Evolutionary conservation across 2,113 vertebrate genomes (phyloP).

Genomic region (Triplophysa tibetana): DNA sequence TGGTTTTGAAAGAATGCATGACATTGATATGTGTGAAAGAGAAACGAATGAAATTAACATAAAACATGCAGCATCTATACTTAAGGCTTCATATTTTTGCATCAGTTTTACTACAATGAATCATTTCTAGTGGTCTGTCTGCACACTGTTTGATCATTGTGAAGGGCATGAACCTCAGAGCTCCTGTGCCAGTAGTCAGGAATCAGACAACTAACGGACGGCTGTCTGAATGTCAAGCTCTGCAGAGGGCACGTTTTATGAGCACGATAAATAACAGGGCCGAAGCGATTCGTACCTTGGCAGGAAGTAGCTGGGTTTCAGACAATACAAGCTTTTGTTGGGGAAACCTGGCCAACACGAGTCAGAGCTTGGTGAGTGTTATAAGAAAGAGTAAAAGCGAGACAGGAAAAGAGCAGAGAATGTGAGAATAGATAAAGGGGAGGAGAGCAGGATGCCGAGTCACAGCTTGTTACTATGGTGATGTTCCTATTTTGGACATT

Average conservation of each 20-base stretch:
- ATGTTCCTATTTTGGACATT: constrained; percentile 20
- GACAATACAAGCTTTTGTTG: constrained; percentile 53
- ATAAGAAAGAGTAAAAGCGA: constrained; percentile 7
- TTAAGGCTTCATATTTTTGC: constrained; percentile 9
- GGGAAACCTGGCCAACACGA: constrained; percentile 26
- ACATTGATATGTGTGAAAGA: constrained; percentile 16
- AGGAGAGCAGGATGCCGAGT: constrained; percentile 59
- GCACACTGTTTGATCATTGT: constrained; percentile 48
- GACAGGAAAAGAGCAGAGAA: neutral
- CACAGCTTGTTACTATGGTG: constrained; percentile 54
- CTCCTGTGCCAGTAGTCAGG: constrained; percentile 47
- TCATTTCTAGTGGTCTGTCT: constrained; percentile 56
- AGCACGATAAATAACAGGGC: constrained; percentile 55
- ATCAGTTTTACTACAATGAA: constrained; percentile 44
- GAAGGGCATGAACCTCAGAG: constrained; percentile 27
- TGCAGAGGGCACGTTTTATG: constrained; percentile 57
- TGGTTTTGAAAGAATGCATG: constrained; percentile 16
- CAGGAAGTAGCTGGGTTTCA: constrained; percentile 51
- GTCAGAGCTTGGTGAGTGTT: constrained; percentile 10
- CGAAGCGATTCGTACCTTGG: constrained; percentile 35
- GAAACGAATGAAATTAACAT: constrained; percentile 9
- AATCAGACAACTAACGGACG: constrained; percentile 47
- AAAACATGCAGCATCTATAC: constrained; percentile 19
- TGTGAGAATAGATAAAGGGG: constrained; percentile 24
- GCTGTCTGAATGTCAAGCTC: constrained; percentile 56